Percentiles rank a stretch among this genome's conserved stretches.
Conservation (phyloP, 2,113 vertebrate genomes). For the Zosterops pallidus region DNA sequence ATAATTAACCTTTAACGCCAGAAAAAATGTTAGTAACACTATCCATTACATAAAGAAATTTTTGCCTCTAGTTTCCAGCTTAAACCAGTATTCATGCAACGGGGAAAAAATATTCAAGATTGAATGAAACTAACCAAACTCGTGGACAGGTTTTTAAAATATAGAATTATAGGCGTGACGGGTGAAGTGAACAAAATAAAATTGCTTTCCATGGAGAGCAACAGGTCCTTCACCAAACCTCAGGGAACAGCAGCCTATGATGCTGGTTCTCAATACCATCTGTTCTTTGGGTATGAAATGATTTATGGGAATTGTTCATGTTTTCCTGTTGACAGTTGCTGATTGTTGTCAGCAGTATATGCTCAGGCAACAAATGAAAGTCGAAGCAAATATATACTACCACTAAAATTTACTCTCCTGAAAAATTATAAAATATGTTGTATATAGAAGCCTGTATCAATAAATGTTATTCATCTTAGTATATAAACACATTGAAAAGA, state of each 20-base stretch:
- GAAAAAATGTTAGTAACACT: not conserved
- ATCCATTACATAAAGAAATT: not conserved
- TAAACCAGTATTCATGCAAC: not conserved
- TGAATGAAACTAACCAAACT: not conserved
- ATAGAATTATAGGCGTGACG: not conserved
- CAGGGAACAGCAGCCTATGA: constrained; percentile 6
- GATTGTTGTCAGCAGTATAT: not conserved
- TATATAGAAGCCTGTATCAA: not conserved
- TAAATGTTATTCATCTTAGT: not conserved
- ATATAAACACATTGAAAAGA: not conserved
- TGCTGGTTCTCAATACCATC: constrained; percentile 16
- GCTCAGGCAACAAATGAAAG: not conserved
- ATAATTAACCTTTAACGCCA: not conserved
- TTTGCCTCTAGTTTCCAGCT: not conserved
- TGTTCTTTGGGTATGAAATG: constrained; percentile 51
- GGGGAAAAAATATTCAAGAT: not conserved
- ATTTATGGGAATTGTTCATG: constrained; percentile 5
- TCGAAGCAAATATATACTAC: not conserved
- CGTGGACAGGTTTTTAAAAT: not conserved
- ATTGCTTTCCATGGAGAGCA: not conserved
- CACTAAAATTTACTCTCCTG: not conserved
- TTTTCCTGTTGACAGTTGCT: constrained; percentile 34
- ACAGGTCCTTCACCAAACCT: constrained; percentile 27
- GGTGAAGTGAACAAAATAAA: not conserved
- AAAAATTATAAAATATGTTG: not conserved